A percentile compares a stretch with the other conserved stretches of the same genome.
Evolutionary conservation across 2,113 vertebrate species (phyloP).

Genomic region (Marcusenius ussheri): DNA sequence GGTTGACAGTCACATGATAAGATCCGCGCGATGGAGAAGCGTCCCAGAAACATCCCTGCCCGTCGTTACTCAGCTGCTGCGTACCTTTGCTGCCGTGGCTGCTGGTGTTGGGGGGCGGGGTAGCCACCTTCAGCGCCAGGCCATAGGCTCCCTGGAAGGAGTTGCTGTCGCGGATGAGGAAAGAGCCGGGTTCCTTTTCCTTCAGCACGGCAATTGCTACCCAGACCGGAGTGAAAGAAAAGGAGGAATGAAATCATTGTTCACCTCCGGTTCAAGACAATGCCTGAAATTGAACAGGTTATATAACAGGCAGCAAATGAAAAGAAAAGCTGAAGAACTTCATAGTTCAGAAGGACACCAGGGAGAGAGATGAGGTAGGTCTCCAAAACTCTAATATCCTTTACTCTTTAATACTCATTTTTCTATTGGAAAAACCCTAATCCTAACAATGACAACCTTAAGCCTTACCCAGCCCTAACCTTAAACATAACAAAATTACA

Average conservation of each 20-base stretch:
- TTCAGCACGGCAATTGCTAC: slow-evolving; percentile 78
- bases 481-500: not conserved
- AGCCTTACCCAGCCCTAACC: not conserved
- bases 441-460: too few species aligned
- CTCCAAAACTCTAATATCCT: too few species aligned
- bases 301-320: not conserved
- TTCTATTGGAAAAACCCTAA: too few species aligned
- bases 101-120: slow-evolving; percentile 68
- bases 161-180: slow-evolving; percentile 85
- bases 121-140: slow-evolving; percentile 80
- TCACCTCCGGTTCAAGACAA: not conserved
- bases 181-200: slow-evolving; percentile 75
- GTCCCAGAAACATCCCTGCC: not conserved
- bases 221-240: not conserved
- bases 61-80: not conserved
- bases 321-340: not conserved
- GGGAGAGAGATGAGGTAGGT: too few species aligned
- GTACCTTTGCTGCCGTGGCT: slow-evolving; percentile 75
- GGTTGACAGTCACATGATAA: not conserved
- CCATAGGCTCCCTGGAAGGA: slow-evolving; percentile 90
- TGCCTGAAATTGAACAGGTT: not conserved
- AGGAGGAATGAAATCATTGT: not conserved
- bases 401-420: too few species aligned
- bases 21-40: not conserved
- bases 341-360: not conserved